Evolutionary conservation across 2,113 vertebrate species (phyloP), one percentile per base, ranked within the genome.

Genomic region (Microcebus jonahi): DNA sequence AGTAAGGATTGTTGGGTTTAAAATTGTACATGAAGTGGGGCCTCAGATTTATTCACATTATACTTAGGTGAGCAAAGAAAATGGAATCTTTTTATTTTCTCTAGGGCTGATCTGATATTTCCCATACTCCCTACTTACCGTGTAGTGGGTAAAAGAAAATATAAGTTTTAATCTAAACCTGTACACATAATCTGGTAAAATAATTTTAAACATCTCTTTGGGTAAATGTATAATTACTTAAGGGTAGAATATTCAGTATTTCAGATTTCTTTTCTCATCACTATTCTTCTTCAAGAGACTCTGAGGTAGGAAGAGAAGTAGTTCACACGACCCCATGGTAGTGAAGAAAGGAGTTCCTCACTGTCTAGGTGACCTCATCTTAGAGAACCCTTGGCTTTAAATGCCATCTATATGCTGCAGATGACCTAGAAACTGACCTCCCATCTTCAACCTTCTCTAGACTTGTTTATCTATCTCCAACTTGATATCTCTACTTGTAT

Each of bases 1-100:
- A 67, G 2, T 92, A 89, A 90, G 25, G 27, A 77, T 65, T n/a
- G 17, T 57, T 76, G 27, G 31, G 20, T 53, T 96, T 81, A 92
- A 94, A 81, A 81, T 61, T 67, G 70, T 61, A 39, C 59, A 10
- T 86, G 36, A 90, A 42, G 14, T 31, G 45, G 90, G 21, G 11
- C 65, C 68, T 88, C 31, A 88, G 36, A 81, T 89, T 75, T 94
- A 97, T 90, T 95, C 42, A 76, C 9, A 97, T 3, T 65, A 39
- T 83, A 61, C 14, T 76, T 42, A 87, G 10, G 20, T 45, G 6
- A 83, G 31, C 61, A 82, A 93, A 96, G 53, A 88, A 87, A 83
- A 45, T 59, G 7, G 18, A 82, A 81, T 95, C 91, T 73, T 13
- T 88, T 79, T 55, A 25, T 94, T 84, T 97, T 92, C 14, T 85